Conservation (phyloP, 2,797 vertebrate genomes). For the Argya squamiceps region DNA sequence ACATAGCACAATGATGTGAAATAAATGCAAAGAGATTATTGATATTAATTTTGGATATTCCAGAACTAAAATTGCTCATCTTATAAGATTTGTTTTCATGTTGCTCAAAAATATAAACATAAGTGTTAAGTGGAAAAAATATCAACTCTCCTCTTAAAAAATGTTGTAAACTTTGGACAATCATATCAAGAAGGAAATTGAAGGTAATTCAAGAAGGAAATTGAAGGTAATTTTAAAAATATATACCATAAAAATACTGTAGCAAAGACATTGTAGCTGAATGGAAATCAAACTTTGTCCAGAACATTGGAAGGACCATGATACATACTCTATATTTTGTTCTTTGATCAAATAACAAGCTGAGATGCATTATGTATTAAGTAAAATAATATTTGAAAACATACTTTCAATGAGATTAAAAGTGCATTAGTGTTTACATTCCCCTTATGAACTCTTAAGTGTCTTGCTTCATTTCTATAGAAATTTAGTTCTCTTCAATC, state of each 20-base stretch:
- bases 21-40: not conserved
- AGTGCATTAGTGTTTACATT: not conserved
- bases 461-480: not conserved
- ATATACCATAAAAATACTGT: not conserved
- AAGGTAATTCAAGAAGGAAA: not conserved
- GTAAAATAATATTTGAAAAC: not conserved
- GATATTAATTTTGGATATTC: not conserved
- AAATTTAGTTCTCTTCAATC: not conserved
- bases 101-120: not conserved
- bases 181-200: not conserved
- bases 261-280: not conserved
- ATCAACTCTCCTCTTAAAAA: fast-evolving
- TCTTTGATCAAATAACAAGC: not conserved
- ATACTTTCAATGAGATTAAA: not conserved
- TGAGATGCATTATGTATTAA: not conserved
- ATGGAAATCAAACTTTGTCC: not conserved
- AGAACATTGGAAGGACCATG: not conserved
- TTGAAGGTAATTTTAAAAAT: not conserved
- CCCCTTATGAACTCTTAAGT: not conserved
- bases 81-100: not conserved
- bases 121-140: not conserved
- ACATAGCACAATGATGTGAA: not conserved
- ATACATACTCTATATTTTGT: not conserved
- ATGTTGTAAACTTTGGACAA: not conserved
- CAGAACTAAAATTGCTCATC: not conserved